A percentile compares a stretch with the other conserved stretches of the same genome.
These are phyloP conservation scores for Rhopalosiphum padi DNA, from an alignment of 1,140 invertebrate species.

Conservation along the genomic window DNA sequence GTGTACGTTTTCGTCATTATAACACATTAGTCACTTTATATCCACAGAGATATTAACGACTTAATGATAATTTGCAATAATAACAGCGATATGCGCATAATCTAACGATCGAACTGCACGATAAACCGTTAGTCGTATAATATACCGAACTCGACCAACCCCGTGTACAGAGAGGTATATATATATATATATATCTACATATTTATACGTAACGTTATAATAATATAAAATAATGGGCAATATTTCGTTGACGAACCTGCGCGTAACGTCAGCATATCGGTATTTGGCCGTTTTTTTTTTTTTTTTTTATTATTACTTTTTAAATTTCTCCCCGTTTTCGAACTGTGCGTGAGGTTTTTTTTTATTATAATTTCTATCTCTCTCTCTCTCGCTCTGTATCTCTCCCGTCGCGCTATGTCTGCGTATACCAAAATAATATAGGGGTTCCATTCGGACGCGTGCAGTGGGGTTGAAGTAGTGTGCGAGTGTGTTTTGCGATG, in stretches of 20 bases:
- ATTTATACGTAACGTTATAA: not conserved
- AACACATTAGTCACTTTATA: not conserved
- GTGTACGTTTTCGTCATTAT: not conserved
- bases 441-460: constrained; percentile 35
- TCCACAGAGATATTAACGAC: not conserved
- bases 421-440: constrained; percentile 36
- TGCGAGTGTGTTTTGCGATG: not conserved
- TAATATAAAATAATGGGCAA: not conserved
- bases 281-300: constrained; percentile 24
- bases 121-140: not conserved
- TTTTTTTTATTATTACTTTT: constrained; percentile 30
- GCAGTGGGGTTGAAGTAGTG: constrained; percentile 9
- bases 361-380: constrained; percentile 34
- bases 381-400: not conserved
- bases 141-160: not conserved
- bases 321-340: constrained; percentile 5
- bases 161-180: not conserved
- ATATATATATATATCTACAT: too few relatives aligned
- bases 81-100: not conserved
- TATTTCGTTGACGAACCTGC: constrained; percentile 42
- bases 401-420: not conserved
- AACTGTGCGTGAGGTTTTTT: constrained; percentile 9
- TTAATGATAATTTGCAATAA: not conserved
- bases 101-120: not conserved
- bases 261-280: not conserved